Evolutionary conservation across 1,140 invertebrate species (phyloP).

Genomic region (Trichoplusia ni): DNA sequence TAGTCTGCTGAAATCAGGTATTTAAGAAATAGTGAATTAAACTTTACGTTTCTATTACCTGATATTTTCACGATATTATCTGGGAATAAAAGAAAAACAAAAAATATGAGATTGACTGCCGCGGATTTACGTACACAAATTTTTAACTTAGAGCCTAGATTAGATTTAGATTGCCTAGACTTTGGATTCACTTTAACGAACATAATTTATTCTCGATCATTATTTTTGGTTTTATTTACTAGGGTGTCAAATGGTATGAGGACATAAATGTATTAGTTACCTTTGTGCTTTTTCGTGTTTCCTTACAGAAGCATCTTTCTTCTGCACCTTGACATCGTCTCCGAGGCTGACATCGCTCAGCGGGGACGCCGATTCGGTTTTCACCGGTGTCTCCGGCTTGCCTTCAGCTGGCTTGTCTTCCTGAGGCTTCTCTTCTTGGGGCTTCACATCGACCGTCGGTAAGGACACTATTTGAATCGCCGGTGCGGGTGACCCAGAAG

Average conservation of each 20-base stretch:
- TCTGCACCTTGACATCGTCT: slow-evolving; percentile 50
- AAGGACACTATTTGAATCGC: neutral
- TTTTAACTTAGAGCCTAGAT: too few relatives aligned
- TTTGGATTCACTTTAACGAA: too few relatives aligned
- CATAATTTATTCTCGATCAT: neutral
- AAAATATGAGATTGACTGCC: too few relatives aligned
- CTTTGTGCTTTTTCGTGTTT: slow-evolving; percentile 71
- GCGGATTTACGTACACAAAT: too few relatives aligned
- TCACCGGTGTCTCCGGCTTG: slow-evolving; percentile 29
- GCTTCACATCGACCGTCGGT: slow-evolving; percentile 32
- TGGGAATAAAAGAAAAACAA: slow-evolving; percentile 26
- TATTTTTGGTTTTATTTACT: neutral
- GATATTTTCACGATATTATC: slow-evolving; percentile 13
- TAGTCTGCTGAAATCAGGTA: too few relatives aligned
- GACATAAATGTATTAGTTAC: slow-evolving; percentile 45
- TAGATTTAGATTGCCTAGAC: too few relatives aligned
- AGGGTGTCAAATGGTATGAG: too few relatives aligned
- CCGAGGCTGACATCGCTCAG: slow-evolving; percentile 51
- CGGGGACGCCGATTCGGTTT: slow-evolving; percentile 36
- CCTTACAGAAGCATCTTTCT: slow-evolving; percentile 53
- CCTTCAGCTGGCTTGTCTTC: slow-evolving; percentile 8
- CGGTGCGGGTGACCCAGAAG: neutral
- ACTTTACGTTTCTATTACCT: too few relatives aligned
- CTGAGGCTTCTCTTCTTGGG: slow-evolving; percentile 3
- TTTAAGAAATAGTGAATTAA: too few relatives aligned